Base-by-base conservation (phyloP, 2,888 invertebrate species). In the Mesorhabditis sp. region DNA sequence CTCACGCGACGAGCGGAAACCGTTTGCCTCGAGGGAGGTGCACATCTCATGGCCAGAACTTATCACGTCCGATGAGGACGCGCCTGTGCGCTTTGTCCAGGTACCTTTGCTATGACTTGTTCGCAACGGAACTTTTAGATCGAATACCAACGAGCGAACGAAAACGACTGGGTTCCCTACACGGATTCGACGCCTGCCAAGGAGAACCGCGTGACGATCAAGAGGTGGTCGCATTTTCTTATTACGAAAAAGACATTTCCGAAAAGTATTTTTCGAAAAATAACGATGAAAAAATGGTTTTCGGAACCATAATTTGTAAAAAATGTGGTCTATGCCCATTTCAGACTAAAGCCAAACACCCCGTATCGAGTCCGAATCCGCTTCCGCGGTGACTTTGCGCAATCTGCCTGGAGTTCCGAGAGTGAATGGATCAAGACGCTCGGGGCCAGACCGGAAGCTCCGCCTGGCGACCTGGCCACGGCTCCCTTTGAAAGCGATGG, bases 341-440 rank as follows among this genome's bases (percentile, higher is more conserved):
- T 65, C 67, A 84, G 87, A 66, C 88, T 97, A 64, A 92, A 92
- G 81, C 95, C 97, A 0, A 92, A 92, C 86, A 93, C 94, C 0
- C 90, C 90, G 0, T 84, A 83, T 69, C 75, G 79, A 84, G 95
- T 96, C 87, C 90, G 95, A 66, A 93, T 97, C 78, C 92, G 94
- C 86, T 95, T 95, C 0, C 93, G 93, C 10, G 97, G 97, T 86
- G 98, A 98, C 86, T 92, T 95, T 70, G 95, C 95, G 0, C 93
- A 93, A 0, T 95, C 95, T 82, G 90, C 91, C 2, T 97, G 93
- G 89, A 96, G 96, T 86, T 90, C 91, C 15, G 92, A 93, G 80
- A 94, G 94, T 0, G 91, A 91, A 76, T 91, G 92, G 84, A 93
- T 93, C 7, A 50, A 50, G 58, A 50, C 64, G 2, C n/a, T 50